Percentiles rank a stretch among this genome's conserved stretches.
phyloP scores from a whole-genome alignment of 2,888 invertebrate genomes.

The Dioctria rufipes region DNA sequence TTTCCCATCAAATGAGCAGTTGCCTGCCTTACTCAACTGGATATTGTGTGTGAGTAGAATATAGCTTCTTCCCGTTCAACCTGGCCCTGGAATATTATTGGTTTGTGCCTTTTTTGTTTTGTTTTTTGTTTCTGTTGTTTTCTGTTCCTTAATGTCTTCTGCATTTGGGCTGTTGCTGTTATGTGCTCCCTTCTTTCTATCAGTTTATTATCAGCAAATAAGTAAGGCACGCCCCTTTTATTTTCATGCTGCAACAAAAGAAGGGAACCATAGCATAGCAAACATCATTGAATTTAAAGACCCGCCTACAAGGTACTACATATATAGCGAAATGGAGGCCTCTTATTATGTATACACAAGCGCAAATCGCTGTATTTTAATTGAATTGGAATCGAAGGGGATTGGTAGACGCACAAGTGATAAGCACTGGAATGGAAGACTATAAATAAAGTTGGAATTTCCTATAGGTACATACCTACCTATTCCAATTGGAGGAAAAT shows the following conservation, averaged over 20 bases:
- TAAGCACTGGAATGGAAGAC: not conserved
- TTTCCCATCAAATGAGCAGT: not conserved
- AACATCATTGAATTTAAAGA: not conserved
- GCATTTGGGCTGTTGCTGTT: not conserved
- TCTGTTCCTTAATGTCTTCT: not conserved
- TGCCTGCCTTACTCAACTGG: not conserved
- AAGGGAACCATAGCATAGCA: not conserved
- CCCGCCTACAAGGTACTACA: not conserved
- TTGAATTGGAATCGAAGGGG: not conserved
- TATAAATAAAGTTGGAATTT: not conserved
- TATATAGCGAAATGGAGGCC: not conserved
- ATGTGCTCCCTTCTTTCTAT: not conserved
- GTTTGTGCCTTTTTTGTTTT: conserved; percentile 3
- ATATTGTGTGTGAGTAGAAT: not conserved
- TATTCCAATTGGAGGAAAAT: not conserved
- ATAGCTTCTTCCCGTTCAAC: not conserved
- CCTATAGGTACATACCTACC: no score
- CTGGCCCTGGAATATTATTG: conserved; percentile 1
- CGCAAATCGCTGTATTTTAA: not conserved
- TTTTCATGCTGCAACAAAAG: not conserved
- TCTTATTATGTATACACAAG: not conserved
- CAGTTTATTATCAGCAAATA: not conserved
- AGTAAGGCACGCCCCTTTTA: not conserved
- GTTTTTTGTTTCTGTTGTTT: no score
- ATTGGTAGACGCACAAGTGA: not conserved